These are phyloP conservation scores for Synergus gifuensis DNA, from an alignment of 2,888 invertebrate genomes.

Conservation along the genomic window DNA sequence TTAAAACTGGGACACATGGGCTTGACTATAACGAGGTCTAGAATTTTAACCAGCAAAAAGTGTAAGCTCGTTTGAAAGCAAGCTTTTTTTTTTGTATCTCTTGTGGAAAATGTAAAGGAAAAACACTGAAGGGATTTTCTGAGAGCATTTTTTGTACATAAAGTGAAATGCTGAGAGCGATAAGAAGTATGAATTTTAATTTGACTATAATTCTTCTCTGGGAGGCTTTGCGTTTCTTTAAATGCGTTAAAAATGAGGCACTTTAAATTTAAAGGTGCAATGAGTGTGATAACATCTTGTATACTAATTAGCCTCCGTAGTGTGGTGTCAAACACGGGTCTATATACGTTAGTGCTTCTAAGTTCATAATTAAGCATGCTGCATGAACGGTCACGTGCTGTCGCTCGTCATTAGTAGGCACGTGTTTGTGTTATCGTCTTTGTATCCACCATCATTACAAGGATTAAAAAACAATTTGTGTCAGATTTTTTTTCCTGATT, in stretches of 20 bases:
- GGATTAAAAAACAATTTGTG: background rate
- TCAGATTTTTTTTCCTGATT: background rate
- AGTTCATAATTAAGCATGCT: constrained; percentile 36
- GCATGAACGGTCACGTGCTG: constrained; percentile 37
- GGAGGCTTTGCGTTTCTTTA: constrained; percentile 4
- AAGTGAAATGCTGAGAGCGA: background rate
- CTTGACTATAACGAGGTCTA: background rate
- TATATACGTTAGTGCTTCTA: constrained; percentile 1
- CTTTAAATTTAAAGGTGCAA: constrained; percentile 30
- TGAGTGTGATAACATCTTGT: constrained; percentile 35
- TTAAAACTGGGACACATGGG: background rate
- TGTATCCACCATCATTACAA: constrained; percentile 12
- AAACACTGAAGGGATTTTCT: background rate
- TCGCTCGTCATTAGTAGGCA: constrained; percentile 37
- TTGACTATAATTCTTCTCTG: constrained; percentile 10
- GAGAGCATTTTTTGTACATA: background rate
- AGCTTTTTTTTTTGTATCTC: background rate
- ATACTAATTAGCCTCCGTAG: constrained; percentile 34
- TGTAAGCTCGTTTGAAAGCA: background rate
- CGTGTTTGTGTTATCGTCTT: constrained; percentile 32
- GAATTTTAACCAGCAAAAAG: background rate
- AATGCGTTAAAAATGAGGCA: constrained; percentile 37
- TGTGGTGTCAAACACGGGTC: constrained; percentile 34
- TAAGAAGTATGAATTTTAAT: constrained; percentile 22
- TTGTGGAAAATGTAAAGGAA: background rate